A percentile compares a stretch with the other conserved stretches of the same genome.
Evolutionary conservation across 37 sponge, comb jelly and placozoan species (phyloP).

Genomic region (Chondrilla cf. caribensis): DNA sequence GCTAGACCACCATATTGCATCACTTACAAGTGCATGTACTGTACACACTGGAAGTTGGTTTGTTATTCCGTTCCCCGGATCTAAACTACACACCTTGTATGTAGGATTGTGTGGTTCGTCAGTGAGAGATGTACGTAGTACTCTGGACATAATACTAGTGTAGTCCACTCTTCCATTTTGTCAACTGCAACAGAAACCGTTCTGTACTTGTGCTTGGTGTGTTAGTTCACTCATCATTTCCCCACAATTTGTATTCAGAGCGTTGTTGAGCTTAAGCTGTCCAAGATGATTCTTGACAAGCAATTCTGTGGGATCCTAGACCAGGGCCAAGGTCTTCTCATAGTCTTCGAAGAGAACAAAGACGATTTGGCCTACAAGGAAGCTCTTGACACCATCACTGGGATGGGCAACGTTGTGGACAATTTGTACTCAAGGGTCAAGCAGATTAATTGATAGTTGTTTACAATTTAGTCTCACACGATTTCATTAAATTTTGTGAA

Average conservation of each 20-base stretch:
- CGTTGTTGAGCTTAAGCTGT: conserved; percentile 89
- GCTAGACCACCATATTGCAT: too few relatives aligned
- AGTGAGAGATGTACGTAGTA: too few relatives aligned
- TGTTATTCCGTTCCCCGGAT: background rate
- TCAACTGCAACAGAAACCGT: too few relatives aligned
- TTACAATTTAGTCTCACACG: background rate
- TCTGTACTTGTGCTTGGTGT: too few relatives aligned
- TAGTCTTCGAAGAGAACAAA: conserved; percentile 79
- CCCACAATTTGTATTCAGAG: too few relatives aligned
- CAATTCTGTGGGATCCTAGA: conserved; percentile 91
- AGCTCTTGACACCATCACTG: conserved; percentile 84
- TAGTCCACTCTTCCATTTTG: too few relatives aligned
- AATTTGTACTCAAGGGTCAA: conserved; percentile 83
- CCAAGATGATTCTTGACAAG: conserved; percentile 99
- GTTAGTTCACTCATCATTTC: too few relatives aligned
- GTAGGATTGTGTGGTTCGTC: too few relatives aligned
- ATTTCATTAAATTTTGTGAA: background rate
- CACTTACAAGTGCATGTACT: background rate
- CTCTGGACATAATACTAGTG: too few relatives aligned
- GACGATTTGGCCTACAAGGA: conserved; percentile 85
- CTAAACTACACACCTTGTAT: too few relatives aligned
- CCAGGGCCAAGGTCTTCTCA: conserved; percentile 90
- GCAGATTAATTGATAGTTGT: conserved; percentile 17
- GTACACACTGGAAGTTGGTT: background rate
- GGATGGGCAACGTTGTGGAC: conserved; percentile 92